Base-by-base conservation (phyloP, 53 echinoderm and acorn worm species). In the Echinometra lucunter region DNA sequence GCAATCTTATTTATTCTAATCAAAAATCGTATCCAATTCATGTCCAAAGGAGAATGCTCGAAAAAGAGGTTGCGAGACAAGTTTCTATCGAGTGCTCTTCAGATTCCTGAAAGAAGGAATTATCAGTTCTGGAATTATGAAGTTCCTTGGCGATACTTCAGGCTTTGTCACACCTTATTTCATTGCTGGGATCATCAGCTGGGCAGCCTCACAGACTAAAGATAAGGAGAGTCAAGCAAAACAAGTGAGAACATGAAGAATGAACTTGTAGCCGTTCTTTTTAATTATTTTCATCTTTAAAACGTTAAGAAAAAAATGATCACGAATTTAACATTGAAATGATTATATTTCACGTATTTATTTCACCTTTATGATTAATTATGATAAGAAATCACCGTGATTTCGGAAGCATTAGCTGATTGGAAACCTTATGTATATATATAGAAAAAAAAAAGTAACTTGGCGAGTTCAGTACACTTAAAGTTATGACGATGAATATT, bases 161-260 rank as follows among this genome's bases (percentile, higher is more conserved):
- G 21, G 57, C 19, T 92, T 92, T 42, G 78, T 58, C 53, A 55
- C 78, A 16, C 92, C 92, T 5, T 92, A 78, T 78, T 32, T 92
- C 17, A 92, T 92, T 18, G 45, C 92, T 53, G 75, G 75, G 3
- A 56, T 57, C 21, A 92, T 92, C 74, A 56, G 10, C 21, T 92
- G 80, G 80, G 57, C 78, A 60, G 16, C 92, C 13, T 21, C 16
- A 21, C 91, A 91, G 28, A n/a, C 34, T 10, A 90, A 63, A 11
- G 90, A 90, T 37, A 37, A 4, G 58, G 25, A 6, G 49, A 85
- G n/a, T 27, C 30, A 12, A 28, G 49, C 3, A 27, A 6, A 53
- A 85, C 53, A 85, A n/a, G n/a, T n/a, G n/a, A n/a, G 6, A 78
- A 8, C 85, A 85, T 12, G 85, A 49, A 5, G 85, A 45, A 45